Evolutionary conservation across 2,797 vertebrate genomes (phyloP).

Genomic region (Taeniopygia guttata): DNA sequence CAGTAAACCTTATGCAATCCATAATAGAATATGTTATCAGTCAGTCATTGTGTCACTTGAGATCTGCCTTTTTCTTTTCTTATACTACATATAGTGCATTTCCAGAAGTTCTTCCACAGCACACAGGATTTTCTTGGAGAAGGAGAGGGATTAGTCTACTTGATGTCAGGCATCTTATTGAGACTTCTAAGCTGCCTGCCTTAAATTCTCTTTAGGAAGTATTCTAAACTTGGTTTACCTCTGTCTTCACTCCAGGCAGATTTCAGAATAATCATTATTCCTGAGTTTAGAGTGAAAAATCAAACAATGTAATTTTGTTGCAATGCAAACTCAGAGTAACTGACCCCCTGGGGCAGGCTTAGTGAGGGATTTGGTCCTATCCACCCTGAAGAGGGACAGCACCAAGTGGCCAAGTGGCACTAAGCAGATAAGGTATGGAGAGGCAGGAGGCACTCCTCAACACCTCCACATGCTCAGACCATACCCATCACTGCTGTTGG

Average conservation of each 20-base stretch:
- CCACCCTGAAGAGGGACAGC: not conserved
- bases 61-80: not conserved
- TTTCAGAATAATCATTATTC: not conserved
- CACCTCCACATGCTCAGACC: not conserved
- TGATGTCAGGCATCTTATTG: not conserved
- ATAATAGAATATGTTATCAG: not conserved
- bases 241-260: not conserved
- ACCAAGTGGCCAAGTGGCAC: accelerated
- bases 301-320: not conserved
- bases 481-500: not conserved
- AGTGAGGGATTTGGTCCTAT: not conserved
- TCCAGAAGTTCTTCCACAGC: not conserved
- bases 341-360: not conserved
- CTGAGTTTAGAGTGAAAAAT: not conserved
- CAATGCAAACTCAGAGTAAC: not conserved
- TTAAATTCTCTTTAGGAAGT: not conserved
- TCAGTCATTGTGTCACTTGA: not conserved
- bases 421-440: not conserved
- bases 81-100: not conserved
- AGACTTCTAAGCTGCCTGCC: not conserved
- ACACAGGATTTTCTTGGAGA: not conserved
- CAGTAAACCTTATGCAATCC: not conserved
- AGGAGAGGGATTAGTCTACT: not conserved
- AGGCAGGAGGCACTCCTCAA: not conserved
- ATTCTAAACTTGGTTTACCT: not conserved